Percentiles rank a stretch among this genome's conserved stretches.
These are phyloP conservation scores for Sciurus vulgaris DNA, from an alignment of 2,797 vertebrate genomes.

Conservation along the genomic window DNA sequence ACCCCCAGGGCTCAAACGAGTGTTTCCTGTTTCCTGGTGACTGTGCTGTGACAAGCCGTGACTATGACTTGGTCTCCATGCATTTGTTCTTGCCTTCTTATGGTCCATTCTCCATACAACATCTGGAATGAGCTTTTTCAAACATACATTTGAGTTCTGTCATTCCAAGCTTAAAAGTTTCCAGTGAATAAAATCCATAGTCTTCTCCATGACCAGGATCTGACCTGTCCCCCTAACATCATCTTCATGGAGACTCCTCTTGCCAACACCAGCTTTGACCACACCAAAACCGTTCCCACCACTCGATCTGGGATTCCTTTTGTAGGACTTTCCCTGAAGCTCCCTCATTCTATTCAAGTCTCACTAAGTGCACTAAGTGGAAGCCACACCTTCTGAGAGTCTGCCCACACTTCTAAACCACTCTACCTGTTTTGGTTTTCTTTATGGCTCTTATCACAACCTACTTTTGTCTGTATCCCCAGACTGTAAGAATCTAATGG, in stretches of 20 bases:
- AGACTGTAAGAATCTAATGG: background rate
- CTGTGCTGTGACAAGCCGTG: too few relatives aligned
- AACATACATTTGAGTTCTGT: background rate
- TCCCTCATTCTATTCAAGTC: background rate
- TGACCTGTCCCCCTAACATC: background rate
- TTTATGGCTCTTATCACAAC: background rate
- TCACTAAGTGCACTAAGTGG: background rate
- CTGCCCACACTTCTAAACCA: too few relatives aligned
- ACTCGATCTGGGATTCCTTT: background rate
- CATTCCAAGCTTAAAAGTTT: background rate
- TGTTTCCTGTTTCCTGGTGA: background rate
- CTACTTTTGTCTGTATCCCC: background rate
- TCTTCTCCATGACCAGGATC: background rate
- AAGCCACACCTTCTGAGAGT: background rate
- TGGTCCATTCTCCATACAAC: background rate
- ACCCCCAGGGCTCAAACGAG: background rate
- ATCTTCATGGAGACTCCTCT: background rate
- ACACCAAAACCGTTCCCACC: rapidly evolving
- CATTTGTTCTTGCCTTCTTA: background rate
- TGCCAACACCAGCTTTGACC: background rate
- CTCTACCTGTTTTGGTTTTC: background rate
- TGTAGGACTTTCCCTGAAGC: background rate
- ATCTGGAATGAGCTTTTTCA: background rate
- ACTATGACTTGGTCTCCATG: background rate
- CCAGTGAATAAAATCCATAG: background rate